Evolutionary conservation across 2,113 vertebrate species (phyloP), one percentile per base, ranked within the genome.

Genomic region (Scophthalmus maximus): DNA sequence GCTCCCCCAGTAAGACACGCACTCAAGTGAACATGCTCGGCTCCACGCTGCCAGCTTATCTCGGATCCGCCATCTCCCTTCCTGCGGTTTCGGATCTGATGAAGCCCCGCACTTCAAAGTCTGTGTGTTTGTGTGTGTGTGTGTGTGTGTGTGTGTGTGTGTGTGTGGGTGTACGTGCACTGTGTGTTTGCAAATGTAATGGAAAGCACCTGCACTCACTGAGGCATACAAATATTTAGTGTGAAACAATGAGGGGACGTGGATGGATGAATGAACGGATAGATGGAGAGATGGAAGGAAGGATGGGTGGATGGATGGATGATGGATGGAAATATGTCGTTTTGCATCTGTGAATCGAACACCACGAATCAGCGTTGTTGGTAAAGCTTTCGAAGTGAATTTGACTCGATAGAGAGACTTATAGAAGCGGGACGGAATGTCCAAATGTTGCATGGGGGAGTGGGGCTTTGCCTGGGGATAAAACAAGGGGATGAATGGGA

Each of bases 21-120:
- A 66, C 70, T 79, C 77, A 81, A 38, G 60, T 10, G 36, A 59
- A 80, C 84, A 80, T 49, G 72, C 68, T 69, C 26, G 66, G 76
- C 86, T 85, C 82, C 86, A 87, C 12, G 29, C 89, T 87, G 83
- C 67, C 76, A 22, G 77, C 82, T 91, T 91, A 91, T 91, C 90
- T 91, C 73, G 73, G 78, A 88, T 81, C 81, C 58, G 44, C 83
- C 85, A 90, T 90, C 90, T 88, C 90, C 11, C 82, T 87, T 90
- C 83, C 87, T 87, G 88, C 49, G 71, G 90, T 82, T 87, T 85
- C n/a, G 66, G 60, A 85, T 88, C 82, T 80, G 75, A 88, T 81
- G 87, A 83, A 85, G 76, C 59, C 25, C 57, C 42, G 27, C 11
- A 78, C 87, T 89, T 90, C 83, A 90, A 91, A 89, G 83, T 79